A percentile compares a stretch with the other conserved stretches of the same genome.
Evolutionary conservation across 2,888 invertebrate genomes (phyloP).

Genomic region (Melipona bicolor): DNA sequence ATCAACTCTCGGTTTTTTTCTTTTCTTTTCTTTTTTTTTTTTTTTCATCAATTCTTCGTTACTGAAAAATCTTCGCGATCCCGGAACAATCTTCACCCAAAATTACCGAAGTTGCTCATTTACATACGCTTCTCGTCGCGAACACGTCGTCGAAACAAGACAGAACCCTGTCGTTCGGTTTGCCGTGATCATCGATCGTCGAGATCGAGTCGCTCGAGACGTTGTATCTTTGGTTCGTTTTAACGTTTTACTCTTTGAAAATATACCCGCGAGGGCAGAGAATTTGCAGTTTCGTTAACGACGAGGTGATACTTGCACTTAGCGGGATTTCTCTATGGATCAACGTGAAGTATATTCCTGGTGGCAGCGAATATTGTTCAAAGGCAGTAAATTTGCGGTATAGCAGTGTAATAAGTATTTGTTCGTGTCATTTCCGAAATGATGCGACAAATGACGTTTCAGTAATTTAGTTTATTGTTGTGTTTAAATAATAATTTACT

Average conservation of each 20-base stretch:
- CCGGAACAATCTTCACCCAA: slow-evolving; percentile 8
- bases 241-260: background rate
- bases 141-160: slow-evolving; percentile 33
- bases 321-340: background rate
- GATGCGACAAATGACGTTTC: background rate
- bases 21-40: too few species aligned
- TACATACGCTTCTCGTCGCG: background rate
- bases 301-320: background rate
- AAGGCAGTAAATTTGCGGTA: background rate
- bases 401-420: background rate
- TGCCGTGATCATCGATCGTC: background rate
- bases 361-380: background rate
- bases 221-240: slow-evolving; percentile 39
- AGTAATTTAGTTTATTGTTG: too few species aligned
- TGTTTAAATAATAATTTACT: too few species aligned
- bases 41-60: background rate
- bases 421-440: background rate
- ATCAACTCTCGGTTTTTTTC: slow-evolving; percentile 15
- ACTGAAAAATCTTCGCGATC: slow-evolving; percentile 30
- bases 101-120: background rate
- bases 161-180: background rate
- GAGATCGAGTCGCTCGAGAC: slow-evolving; percentile 2
- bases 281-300: slow-evolving; percentile 15
- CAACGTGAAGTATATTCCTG: background rate
- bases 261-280: background rate